Evolutionary conservation across 2,888 invertebrate species (phyloP).

Genomic region (Hecatera dysodea): DNA sequence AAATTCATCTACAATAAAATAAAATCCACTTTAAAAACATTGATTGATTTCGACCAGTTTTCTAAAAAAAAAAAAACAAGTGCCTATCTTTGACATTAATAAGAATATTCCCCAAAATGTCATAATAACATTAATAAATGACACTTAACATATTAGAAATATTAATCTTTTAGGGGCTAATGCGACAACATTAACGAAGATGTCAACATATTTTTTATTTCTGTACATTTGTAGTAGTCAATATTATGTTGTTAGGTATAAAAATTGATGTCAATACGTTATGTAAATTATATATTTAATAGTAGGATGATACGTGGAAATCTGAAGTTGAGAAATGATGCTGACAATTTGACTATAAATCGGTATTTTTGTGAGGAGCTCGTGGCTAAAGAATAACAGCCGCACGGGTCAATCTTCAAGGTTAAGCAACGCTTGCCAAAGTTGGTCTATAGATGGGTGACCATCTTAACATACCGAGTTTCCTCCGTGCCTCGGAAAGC

Average conservation of each 20-base stretch:
- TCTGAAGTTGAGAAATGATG: constrained; percentile 16
- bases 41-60: constrained; percentile 8
- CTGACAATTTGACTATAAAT: neutral
- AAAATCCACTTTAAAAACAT: neutral
- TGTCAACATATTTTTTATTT: constrained; percentile 45
- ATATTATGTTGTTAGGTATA: constrained; percentile 13
- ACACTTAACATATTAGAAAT: constrained; percentile 39
- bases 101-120: constrained; percentile 20
- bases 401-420: too few species aligned
- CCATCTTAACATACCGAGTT: too few species aligned
- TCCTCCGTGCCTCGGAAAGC: too few species aligned
- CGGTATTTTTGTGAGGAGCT: neutral
- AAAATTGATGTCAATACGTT: constrained; percentile 19
- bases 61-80: neutral
- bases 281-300: constrained; percentile 35
- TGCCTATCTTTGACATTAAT: constrained; percentile 5
- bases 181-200: constrained; percentile 54
- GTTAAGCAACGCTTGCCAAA: too few species aligned
- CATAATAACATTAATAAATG: constrained; percentile 41
- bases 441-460: too few species aligned
- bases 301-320: constrained; percentile 26
- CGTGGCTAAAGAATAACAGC: too few species aligned
- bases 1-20: neutral
- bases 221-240: constrained; percentile 18
- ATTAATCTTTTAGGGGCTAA: constrained; percentile 52